phyloP scores from a whole-genome alignment of 2,888 invertebrate genomes.

The Eupithecia subfuscata region DNA sequence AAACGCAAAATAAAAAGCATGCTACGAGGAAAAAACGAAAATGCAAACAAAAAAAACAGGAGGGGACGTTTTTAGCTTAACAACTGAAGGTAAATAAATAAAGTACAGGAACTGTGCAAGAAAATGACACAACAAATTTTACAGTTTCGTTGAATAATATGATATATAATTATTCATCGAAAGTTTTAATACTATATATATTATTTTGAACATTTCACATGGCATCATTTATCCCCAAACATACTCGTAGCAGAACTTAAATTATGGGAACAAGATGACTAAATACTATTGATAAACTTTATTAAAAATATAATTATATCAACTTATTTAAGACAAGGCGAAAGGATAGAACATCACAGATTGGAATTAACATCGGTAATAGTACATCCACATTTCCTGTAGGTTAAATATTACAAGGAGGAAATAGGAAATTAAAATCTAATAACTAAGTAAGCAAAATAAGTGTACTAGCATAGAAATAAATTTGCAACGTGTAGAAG shows the following conservation, averaged over 20 bases:
- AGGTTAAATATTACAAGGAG: slow-evolving; percentile 9
- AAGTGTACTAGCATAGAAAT: slow-evolving; percentile 34
- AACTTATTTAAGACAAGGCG: not conserved
- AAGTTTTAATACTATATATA: no score
- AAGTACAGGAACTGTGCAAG: slow-evolving; percentile 29
- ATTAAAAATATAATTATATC: not conserved
- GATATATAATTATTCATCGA: no score
- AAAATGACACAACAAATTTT: not conserved
- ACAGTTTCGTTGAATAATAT: not conserved
- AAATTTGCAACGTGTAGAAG: slow-evolving; percentile 57
- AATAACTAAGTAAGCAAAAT: slow-evolving; percentile 31
- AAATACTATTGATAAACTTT: not conserved
- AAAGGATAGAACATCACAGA: not conserved
- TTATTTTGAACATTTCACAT: not conserved
- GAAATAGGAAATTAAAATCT: slow-evolving; percentile 17
- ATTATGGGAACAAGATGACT: not conserved
- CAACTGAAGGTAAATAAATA: slow-evolving; percentile 15
- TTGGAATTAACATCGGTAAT: not conserved
- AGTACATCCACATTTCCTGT: slow-evolving; percentile 21
- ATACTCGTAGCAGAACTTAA: not conserved
- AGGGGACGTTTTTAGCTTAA: slow-evolving; percentile 21
- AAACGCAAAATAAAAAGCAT: slow-evolving; percentile 77
- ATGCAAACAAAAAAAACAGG: slow-evolving; percentile 51
- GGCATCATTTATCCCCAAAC: not conserved
- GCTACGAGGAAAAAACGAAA: slow-evolving; percentile 68